These are phyloP conservation scores for Diachrysia chrysitis DNA, from an alignment of 2,888 invertebrate genomes.

Conservation along the genomic window DNA sequence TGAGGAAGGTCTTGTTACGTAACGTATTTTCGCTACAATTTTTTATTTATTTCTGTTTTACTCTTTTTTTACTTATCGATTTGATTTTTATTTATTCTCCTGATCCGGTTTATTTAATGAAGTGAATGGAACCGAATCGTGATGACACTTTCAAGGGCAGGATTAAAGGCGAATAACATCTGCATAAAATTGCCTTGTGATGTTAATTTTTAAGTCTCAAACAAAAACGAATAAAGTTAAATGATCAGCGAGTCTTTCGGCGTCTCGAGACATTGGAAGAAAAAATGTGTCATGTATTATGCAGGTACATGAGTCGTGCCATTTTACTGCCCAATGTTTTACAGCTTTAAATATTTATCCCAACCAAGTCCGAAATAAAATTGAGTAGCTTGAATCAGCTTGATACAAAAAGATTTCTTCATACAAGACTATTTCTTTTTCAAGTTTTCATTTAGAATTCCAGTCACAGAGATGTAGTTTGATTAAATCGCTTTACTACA, in stretches of 20 bases:
- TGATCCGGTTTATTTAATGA: constrained; percentile 48
- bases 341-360: constrained; percentile 46
- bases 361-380: constrained; percentile 16
- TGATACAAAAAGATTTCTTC: constrained; percentile 34
- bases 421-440: constrained; percentile 33
- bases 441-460: constrained; percentile 40
- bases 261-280: constrained; percentile 12
- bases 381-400: constrained; percentile 38
- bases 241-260: constrained; percentile 19
- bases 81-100: constrained; percentile 34
- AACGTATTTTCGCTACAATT: neutral
- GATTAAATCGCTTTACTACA: constrained; percentile 47
- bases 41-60: neutral
- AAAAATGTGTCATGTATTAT: constrained; percentile 39
- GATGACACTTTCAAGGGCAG: constrained; percentile 50
- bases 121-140: constrained; percentile 48
- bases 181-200: constrained; percentile 35
- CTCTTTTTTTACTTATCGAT: neutral
- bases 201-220: constrained; percentile 41
- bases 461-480: constrained; percentile 39
- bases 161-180: constrained; percentile 56
- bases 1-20: neutral
- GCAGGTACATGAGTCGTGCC: constrained; percentile 47
- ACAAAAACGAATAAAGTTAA: constrained; percentile 21
- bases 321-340: constrained; percentile 43